Evolutionary conservation across 2,888 invertebrate genomes (phyloP).

Genomic region (Chloroclysta siterata): DNA sequence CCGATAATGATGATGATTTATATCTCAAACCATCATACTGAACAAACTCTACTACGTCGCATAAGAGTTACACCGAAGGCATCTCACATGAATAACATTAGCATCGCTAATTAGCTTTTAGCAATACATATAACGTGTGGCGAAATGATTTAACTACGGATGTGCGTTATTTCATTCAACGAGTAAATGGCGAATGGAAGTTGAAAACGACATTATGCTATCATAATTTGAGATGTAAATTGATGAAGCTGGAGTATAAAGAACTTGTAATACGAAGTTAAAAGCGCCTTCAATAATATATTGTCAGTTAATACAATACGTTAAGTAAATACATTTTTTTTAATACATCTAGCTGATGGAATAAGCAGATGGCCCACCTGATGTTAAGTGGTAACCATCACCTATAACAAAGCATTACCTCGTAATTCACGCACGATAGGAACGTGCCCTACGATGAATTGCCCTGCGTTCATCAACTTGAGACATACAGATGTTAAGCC

Average conservation of each 20-base stretch:
- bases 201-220: conserved; percentile 10
- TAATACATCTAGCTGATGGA: too few species aligned
- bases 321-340: too few species aligned
- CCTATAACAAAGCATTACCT: too few species aligned
- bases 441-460: too few species aligned
- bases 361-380: too few species aligned
- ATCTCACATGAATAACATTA: conserved; percentile 54
- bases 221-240: conserved; percentile 10
- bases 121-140: conserved; percentile 41
- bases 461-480: too few species aligned
- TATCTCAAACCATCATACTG: neutral
- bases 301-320: too few species aligned
- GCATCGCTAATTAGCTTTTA: conserved; percentile 57
- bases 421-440: too few species aligned
- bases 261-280: conserved; percentile 2
- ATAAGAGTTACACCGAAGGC: conserved; percentile 15
- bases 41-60: neutral
- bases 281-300: neutral
- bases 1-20: neutral
- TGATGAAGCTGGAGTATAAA: neutral
- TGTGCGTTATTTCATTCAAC: conserved; percentile 18
- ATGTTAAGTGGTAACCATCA: too few species aligned
- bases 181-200: neutral
- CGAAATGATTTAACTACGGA: conserved; percentile 27
- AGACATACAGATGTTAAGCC: too few species aligned